Evolutionary conservation across 2,113 vertebrate genomes (phyloP), one percentile per base, ranked within the genome.

Genomic region (Azemiops feae): DNA sequence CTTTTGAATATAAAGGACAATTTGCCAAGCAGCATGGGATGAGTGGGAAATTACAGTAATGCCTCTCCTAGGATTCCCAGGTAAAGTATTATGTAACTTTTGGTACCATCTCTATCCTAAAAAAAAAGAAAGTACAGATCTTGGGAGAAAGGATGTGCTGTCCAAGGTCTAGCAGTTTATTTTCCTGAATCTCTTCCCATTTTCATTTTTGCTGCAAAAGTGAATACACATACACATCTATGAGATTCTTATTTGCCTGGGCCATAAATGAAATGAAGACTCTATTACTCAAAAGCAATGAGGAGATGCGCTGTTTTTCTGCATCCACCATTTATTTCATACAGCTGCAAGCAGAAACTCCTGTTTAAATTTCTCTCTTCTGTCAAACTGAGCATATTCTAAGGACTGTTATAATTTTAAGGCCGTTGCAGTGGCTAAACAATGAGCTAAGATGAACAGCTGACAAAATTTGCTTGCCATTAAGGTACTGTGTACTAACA

Each of bases 111-210:
- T 81, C 69, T 39, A 39, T 6, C 69, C n/a, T 74, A 0, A 60
- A 69, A 60, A 94, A 90, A 91, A 22, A 30, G 91, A 92, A 27
- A 92, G 92, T 88, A 18, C n/a, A 30, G 92, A 91, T 95, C 91
- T 96, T 95, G 69, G 20, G 34, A 43, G 94, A 95, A 89, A 39
- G 34, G 69, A 39, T 81, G 34, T 81, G 6, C 34, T 39, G 96
- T 95, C 95, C 92, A 87, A 96, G 50, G 96, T 96, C 93, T 92
- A 96, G 94, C 92, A 96, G 93, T 96, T 89, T 93, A 93, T 91
- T 95, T 90, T 95, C 95, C 60, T 50, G 93, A 9, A 18, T 93
- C 89, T 54, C 53, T 96, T 91, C 95, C 91, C 88, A 30, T 23
- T 47, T 92, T 54, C 90, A 92, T 94, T 95, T 94, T 85, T 93